Base-by-base conservation (phyloP, 1,140 invertebrate species). In the Bombus impatiens region DNA sequence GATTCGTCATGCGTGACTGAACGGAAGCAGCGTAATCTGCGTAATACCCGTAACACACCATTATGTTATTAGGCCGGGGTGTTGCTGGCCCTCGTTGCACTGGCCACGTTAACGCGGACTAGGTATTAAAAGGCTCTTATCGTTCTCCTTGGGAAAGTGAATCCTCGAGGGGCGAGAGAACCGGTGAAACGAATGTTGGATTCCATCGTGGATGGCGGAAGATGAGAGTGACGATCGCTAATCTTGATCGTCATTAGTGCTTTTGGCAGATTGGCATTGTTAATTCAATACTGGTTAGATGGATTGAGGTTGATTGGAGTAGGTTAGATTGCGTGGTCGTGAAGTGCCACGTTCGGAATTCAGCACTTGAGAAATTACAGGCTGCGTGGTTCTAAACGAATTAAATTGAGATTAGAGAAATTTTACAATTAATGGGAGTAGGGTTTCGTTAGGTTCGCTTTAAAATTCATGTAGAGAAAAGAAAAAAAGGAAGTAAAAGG, bases 11-110 rank as follows among this genome's bases (percentile, higher is more conserved):
- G 92, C 90, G 90, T 90, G 87, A 92, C 88, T 86, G 87, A 90
- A 92, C 86, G 91, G 84, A 92, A 93, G 91, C 92, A 90, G 88
- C 90, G 88, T 93, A 90, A 93, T 93, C 89, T 86, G 86, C 87
- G 90, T 92, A 92, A 92, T 91, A 92, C 88, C 89, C 87, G 87
- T 92, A 92, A 89, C 87, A 88, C 83, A 88, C 89, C 91, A 92
- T 93, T 93, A 93, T 90, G 91, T 90, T 92, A 92, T 92, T 93
- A 93, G 83, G 84, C 59, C 74, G 87, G 89, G 89, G 88, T 90
- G 89, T 92, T 91, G 75, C 76, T 53, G n/a, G 62, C n/a, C 57
- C 37, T 44, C 67, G 59, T 35, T 35, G 72, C n/a, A 65, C 57
- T 53, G 77, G 35, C 68, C 22, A 75, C 35, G 74, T 78, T 78